A percentile compares a stretch with the other conserved stretches of the same genome.
Conservation (phyloP, 1,140 invertebrate species). For the Theocolax elegans region DNA sequence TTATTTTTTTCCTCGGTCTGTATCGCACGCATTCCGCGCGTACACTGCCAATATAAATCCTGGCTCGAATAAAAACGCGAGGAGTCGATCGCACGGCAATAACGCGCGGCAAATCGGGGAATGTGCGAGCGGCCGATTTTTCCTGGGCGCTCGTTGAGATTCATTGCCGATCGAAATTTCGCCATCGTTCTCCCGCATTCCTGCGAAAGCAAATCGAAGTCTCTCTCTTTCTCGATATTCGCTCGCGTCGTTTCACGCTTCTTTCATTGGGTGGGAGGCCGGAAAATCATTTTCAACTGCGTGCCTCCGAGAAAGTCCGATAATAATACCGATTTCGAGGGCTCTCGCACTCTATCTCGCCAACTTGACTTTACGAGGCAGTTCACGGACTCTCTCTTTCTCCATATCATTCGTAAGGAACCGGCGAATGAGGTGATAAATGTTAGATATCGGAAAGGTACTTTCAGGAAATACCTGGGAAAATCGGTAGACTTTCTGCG, state of each 20-base stretch:
- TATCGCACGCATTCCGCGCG: neutral
- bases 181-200: neutral
- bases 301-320: neutral
- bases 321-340: constrained; percentile 6
- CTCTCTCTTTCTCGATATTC: constrained; percentile 11
- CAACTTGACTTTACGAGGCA: neutral
- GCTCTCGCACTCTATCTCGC: neutral
- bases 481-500: too few relatives aligned
- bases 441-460: neutral
- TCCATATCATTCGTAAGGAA: neutral
- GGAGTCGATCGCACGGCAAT: constrained; percentile 1
- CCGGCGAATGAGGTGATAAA: neutral
- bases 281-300: neutral
- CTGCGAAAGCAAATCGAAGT: neutral
- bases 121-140: constrained; percentile 11
- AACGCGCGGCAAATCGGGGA: neutral
- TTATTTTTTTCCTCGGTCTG: neutral
- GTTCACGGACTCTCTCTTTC: neutral
- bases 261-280: neutral
- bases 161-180: constrained; percentile 22
- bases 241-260: constrained; percentile 1
- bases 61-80: neutral
- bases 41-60: constrained; percentile 20
- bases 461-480: neutral
- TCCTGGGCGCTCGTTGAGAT: constrained; percentile 1